Conservation (phyloP, 2,888 invertebrate species). For the Chalcis sispes region DNA sequence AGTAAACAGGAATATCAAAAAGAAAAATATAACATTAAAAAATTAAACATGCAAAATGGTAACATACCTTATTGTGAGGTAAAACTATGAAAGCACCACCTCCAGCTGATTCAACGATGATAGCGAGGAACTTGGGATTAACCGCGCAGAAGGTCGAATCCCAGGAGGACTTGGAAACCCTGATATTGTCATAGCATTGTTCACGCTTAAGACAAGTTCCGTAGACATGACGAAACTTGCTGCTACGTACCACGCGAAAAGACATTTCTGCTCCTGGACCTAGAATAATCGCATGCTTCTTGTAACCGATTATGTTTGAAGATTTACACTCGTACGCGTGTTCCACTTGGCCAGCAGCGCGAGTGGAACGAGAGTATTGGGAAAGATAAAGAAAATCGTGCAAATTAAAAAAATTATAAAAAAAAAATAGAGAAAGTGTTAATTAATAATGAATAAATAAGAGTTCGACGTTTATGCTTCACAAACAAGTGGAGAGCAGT, state of each 20-base stretch:
- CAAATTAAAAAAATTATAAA: slow-evolving; percentile 3
- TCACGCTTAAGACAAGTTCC: slow-evolving; percentile 95
- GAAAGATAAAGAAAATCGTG: neutral
- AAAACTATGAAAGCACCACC: slow-evolving; percentile 97
- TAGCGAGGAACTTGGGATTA: slow-evolving; percentile 97
- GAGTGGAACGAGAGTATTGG: neutral
- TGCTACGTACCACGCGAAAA: slow-evolving; percentile 97
- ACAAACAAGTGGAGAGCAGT: neutral
- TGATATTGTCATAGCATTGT: slow-evolving; percentile 97
- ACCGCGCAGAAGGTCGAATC: slow-evolving; percentile 99
- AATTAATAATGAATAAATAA: slow-evolving; percentile 18
- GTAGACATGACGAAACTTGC: slow-evolving; percentile 98
- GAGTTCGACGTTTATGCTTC: neutral
- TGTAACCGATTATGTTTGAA: neutral
- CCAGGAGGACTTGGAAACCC: slow-evolving; percentile 98
- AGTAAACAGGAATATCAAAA: slow-evolving; percentile 5
- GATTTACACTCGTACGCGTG: slow-evolving; percentile 1
- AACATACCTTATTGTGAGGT: slow-evolving; percentile 91
- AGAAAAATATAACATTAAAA: slow-evolving; percentile 44
- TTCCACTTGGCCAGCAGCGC: slow-evolving; percentile 35
- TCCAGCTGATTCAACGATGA: slow-evolving; percentile 97
- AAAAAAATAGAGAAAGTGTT: slow-evolving; percentile 4
- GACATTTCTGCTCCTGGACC: slow-evolving; percentile 81
- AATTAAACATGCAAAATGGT: slow-evolving; percentile 13
- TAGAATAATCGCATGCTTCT: slow-evolving; percentile 50